These are phyloP conservation scores for Sphecodes monilicornis DNA, from an alignment of 2,888 invertebrate species.

Conservation along the genomic window DNA sequence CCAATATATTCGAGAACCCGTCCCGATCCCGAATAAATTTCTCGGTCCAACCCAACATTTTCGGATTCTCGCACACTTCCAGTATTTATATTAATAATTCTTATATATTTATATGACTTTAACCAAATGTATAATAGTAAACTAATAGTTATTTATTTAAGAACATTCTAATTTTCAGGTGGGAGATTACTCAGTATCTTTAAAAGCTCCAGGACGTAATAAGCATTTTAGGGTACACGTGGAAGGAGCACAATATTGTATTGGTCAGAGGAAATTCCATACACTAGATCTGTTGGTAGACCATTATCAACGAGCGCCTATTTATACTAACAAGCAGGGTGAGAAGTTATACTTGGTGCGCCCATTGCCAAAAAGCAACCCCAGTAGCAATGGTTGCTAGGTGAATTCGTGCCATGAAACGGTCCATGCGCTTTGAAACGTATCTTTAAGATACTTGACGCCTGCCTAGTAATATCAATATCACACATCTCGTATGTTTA, in stretches of 20 bases:
- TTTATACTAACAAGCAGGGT: slow-evolving; percentile 98
- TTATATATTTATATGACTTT: background rate
- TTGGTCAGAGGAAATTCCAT: slow-evolving; percentile 99
- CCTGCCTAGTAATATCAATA: slow-evolving; percentile 79
- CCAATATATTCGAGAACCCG: too few relatives aligned
- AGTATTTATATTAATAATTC: background rate
- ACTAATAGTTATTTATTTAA: background rate
- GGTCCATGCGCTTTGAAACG: slow-evolving; percentile 71
- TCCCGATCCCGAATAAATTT: background rate
- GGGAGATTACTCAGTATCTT: slow-evolving; percentile 98
- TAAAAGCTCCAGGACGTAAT: slow-evolving; percentile 98
- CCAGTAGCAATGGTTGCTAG: slow-evolving; percentile 83
- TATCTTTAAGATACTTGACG: slow-evolving; percentile 73
- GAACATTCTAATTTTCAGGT: slow-evolving; percentile 87
- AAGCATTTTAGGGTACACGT: slow-evolving; percentile 99
- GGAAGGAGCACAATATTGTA: slow-evolving; percentile 96
- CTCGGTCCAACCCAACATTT: background rate
- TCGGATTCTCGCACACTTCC: background rate
- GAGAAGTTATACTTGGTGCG: slow-evolving; percentile 99
- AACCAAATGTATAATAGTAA: background rate
- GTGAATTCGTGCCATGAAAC: slow-evolving; percentile 73
- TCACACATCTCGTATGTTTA: slow-evolving; percentile 80
- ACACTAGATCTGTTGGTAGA: slow-evolving; percentile 98
- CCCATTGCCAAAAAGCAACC: slow-evolving; percentile 91
- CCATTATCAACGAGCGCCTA: slow-evolving; percentile 99